A percentile compares a stretch with the other conserved stretches of the same genome.
Evolutionary conservation across 2,797 vertebrate species (phyloP).

Genomic region (Mormyrops attenuatus): DNA sequence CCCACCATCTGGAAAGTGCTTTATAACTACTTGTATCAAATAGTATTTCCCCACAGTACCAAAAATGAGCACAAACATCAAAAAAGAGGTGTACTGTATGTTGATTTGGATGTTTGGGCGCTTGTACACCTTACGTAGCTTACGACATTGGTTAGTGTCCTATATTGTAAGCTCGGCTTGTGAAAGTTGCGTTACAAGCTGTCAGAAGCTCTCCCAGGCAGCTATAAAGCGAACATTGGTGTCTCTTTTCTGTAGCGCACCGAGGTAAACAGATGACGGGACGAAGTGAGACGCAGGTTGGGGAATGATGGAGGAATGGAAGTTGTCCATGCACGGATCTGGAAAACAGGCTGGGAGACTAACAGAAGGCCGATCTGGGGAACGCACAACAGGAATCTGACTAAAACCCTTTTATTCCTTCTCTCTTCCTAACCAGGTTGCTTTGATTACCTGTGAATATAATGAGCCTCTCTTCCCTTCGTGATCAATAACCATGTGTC

Average conservation of each 20-base stretch:
- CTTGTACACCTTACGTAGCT: background rate
- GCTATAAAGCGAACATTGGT: background rate
- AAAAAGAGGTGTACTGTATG: conserved; percentile 20
- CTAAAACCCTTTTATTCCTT: conserved; percentile 28
- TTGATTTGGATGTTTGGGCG: background rate
- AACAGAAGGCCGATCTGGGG: conserved; percentile 28
- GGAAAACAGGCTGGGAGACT: background rate
- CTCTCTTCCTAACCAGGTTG: conserved; percentile 31
- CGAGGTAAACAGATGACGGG: background rate
- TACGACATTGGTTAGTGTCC: background rate
- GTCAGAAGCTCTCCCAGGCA: background rate
- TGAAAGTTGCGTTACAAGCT: background rate
- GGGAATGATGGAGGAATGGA: background rate
- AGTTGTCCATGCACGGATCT: background rate
- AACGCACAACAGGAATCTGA: conserved; percentile 32
- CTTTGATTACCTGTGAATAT: conserved; percentile 50
- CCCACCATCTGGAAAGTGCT: conserved; percentile 45
- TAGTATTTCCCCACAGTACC: conserved; percentile 35
- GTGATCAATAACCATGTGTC: conserved; percentile 53
- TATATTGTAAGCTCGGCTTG: background rate
- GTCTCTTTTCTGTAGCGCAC: background rate
- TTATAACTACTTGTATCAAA: conserved; percentile 51
- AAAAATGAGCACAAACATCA: conserved; percentile 44
- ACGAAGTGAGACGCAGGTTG: background rate
- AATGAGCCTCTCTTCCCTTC: conserved; percentile 33